Evolutionary conservation across 92 coral and sea anemone species (phyloP), one percentile per base, ranked within the genome.

Genomic region (Epizoanthus illoricatus): DNA sequence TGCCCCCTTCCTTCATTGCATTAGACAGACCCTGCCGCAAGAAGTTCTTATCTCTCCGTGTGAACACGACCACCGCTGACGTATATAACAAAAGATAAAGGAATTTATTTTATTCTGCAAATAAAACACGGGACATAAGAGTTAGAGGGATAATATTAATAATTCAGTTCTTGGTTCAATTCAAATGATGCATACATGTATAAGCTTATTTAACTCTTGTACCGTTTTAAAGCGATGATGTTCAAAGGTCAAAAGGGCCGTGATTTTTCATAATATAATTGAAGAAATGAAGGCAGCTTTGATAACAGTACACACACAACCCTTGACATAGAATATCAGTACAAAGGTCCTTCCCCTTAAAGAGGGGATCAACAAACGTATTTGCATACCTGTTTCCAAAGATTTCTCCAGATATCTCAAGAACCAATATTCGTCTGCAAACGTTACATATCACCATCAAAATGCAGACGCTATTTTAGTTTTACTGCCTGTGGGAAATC

Each of bases 211-310:
- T 42, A 21, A 39, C 67, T 64, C 71, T 63, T 78, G 82, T 63
- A 78, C 71, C 82, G 59, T 78, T 78, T 78, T 78, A 78, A 62
- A 78, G 82, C 82, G 82, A 78, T 78, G 82, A 78, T 43, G 43
- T 78, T 23, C 49, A 6, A 42, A 39, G 71, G 82, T 78, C 82
- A 78, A 78, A 78, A 61, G 82, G 82, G 60, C 41, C 52, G 71
- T 45, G 49, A 78, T 78, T 78, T 78, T 78, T 78, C 71, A 78
- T 78, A 42, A 23, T 63, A 19, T 78, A 78, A 78, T 78, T 59
- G 82, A 41, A 78, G 71, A 78, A 78, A 78, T 47, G 82, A 78
- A 78, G 72, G 82, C 59, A 20, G 67, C 71, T 41, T 63, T 63
- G 82, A 78, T 78, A 78, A 78, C 60, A 78, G 42, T 52, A 52